Evolutionary conservation across 2,113 vertebrate species (phyloP).

Genomic region (Paratilapia polleni): DNA sequence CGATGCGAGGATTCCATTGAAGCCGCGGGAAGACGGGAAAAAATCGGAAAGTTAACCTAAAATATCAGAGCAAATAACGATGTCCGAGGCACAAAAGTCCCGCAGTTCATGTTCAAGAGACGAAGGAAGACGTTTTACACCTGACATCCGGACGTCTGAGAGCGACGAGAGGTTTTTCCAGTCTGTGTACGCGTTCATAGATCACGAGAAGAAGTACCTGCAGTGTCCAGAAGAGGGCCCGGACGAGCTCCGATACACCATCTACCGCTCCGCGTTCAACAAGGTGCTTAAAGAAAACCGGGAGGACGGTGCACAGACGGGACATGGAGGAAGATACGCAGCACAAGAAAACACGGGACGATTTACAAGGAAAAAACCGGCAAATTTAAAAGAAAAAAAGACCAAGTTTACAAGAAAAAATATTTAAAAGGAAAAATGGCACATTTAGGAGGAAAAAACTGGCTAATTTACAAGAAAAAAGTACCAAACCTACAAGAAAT

Average conservation of each 20-base stretch:
- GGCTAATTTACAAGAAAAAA: too few relatives aligned
- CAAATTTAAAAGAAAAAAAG: too few relatives aligned
- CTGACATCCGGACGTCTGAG: slow-evolving; percentile 16
- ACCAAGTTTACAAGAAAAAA: accelerated
- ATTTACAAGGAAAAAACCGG: too few relatives aligned
- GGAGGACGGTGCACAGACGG: too few relatives aligned
- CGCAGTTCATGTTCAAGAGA: background rate
- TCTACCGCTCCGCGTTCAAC: slow-evolving; percentile 75
- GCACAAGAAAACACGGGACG: too few relatives aligned
- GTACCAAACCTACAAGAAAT: too few relatives aligned
- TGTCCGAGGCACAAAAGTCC: background rate
- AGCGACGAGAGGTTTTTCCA: slow-evolving; percentile 72
- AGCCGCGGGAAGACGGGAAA: background rate
- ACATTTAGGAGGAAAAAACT: too few relatives aligned
- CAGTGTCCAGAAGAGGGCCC: slow-evolving; percentile 60
- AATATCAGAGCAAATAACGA: background rate
- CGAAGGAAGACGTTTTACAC: slow-evolving; percentile 18
- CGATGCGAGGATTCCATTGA: background rate
- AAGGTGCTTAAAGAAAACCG: slow-evolving; percentile 32
- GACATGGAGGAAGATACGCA: too few relatives aligned
- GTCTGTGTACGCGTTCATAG: slow-evolving; percentile 65
- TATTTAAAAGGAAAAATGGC: too few relatives aligned
- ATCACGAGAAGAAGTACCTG: slow-evolving; percentile 68
- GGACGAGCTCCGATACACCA: slow-evolving; percentile 69
- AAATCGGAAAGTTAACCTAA: background rate